Evolutionary conservation across 2,888 invertebrate genomes (phyloP), one percentile per base, ranked within the genome.

Genomic region (Volucella zonaria): DNA sequence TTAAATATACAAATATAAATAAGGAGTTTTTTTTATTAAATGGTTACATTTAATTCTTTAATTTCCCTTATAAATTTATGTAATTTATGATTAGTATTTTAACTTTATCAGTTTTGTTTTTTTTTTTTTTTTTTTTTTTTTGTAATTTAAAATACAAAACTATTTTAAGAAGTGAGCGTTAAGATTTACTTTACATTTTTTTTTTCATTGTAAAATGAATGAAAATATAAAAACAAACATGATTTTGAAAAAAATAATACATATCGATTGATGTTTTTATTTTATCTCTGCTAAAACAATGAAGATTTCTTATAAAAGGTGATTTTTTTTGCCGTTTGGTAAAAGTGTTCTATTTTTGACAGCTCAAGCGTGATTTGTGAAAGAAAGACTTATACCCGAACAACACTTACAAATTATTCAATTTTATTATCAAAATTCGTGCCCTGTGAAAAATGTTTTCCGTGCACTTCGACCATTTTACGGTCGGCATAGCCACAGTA

Each of bases 41-140:
- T 45, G 49, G 68, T 68, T 77, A 75, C 73, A 68, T 66, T 76
- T 80, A 81, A 81, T 73, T 62, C 76, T 76, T 64, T 64, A 70
- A 40, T 58, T 64, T 62, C 66, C 59, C 58, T 70, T 80, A 64
- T 76, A 79, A 75, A 75, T 76, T 67, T 82, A 86, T 86, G 77
- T 87, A 82, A 82, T 82, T 86, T 87, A 87, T 82, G 77, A 62
- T 82, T 87, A 82, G 86, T 82, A 77, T 82, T 80, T 82, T 83
- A 83, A 81, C 52, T 74, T 70, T 73, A 31, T 31, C 59, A 38
- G 8, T 31, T 31, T 23, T 23, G 18, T 23, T 23, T 23, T 68
- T 11, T 38, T 43, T 9, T 47, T 49, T 47, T 51, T 59, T 79
- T 70, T 78, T 52, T 54, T 43, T n/a, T n/a, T n/a, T n/a, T n/a